phyloP scores from a whole-genome alignment of 2,888 invertebrate genomes.

The Tenthredo amoena region DNA sequence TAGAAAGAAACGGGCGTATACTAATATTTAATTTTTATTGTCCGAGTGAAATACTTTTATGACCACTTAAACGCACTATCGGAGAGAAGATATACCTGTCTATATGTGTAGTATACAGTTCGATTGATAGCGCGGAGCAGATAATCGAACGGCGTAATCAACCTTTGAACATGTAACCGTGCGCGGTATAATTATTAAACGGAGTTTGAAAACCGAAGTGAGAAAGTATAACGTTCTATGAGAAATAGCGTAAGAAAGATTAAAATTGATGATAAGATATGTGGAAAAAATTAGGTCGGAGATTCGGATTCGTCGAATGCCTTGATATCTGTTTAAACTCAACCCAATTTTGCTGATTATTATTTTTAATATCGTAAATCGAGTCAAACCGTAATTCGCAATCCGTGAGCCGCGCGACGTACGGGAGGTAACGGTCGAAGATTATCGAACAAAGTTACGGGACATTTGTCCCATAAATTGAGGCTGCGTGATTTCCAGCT shows the following conservation, averaged over 20 bases:
- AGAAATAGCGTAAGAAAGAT: neutral
- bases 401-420: neutral
- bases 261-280: neutral
- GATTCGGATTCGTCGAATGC: neutral
- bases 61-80: neutral
- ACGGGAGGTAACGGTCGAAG: constrained; percentile 2
- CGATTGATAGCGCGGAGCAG: neutral
- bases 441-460: constrained; percentile 48
- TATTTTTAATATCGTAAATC: neutral
- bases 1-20: neutral
- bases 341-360: neutral
- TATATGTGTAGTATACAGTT: neutral
- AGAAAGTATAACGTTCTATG: neutral
- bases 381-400: neutral
- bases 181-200: neutral
- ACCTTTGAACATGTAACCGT: neutral
- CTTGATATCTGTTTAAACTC: neutral
- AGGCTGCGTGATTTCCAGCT: constrained; percentile 50
- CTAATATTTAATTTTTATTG: neutral
- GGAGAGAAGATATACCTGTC: neutral
- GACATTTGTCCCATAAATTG: constrained; percentile 45
- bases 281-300: neutral
- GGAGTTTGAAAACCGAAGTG: neutral
- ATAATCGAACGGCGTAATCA: neutral
- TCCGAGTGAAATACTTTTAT: neutral